Evolutionary conservation across 2,797 vertebrate species (phyloP), one percentile per base, ranked within the genome.

Genomic region (Semotilus atromaculatus): DNA sequence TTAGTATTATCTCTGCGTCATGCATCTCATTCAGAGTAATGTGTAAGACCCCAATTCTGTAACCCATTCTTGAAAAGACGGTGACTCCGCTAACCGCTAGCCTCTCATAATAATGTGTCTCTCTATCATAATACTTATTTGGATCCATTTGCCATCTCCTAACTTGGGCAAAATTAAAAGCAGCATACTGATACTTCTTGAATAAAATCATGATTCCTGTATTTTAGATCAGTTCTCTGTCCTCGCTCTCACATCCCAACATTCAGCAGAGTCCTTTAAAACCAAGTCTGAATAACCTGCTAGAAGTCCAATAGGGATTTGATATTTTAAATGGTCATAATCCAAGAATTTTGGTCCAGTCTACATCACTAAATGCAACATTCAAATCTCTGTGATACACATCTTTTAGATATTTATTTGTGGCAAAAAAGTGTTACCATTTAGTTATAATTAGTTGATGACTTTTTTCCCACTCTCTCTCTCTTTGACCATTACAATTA

Each of bases 151-250:
- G 8, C 31, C n/a, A n/a, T n/a, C n/a, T n/a, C n/a, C n/a, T n/a
- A n/a, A 55, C 51, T 38, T 55, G 13, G 31, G 34, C 31, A 58
- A 76, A 58, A 76, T 58, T 13, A 76, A 76, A 55, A 76, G 34
- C 0, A 76, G 51, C 31, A 26, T 58, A 36, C 51, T 38, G 13
- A 36, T 75, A 34, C 5, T 51, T 21, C 6, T 73, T 34, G 14
- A 71, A 26, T 26, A 31, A 21, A 51, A 34, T 51, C 45, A 51
- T 31, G 45, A 51, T 45, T 72, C 5, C 26, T 64, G 60, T 62
- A 62, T 29, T 62, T 62, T 6, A 62, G 13, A 14, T 14, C 26
- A 29, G 70, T 19, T 72, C 45, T 48, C 53, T 58, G 53, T n/a
- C 53, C 21, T 51, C 16, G 5, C 48, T 6, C 26, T 74, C 19